phyloP scores from a whole-genome alignment of 2,113 vertebrate species.

The Miniopterus natalensis region DNA sequence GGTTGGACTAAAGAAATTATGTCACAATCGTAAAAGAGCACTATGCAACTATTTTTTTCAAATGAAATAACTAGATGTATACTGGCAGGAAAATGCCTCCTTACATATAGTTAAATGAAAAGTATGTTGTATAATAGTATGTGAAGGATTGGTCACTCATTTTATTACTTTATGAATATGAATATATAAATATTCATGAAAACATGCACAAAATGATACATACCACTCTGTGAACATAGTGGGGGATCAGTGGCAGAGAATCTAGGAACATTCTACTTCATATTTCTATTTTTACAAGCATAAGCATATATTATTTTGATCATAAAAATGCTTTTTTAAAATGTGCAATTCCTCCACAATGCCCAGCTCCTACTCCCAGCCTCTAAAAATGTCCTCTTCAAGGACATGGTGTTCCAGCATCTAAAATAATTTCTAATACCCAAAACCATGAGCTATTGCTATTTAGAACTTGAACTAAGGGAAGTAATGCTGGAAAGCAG shows the following conservation, averaged over 20 bases:
- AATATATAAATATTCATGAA: conserved; percentile 42
- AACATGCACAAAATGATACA: conserved; percentile 14
- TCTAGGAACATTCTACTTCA: conserved; percentile 14
- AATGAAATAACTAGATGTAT: not conserved
- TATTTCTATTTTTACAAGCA: conserved; percentile 49
- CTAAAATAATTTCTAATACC: conserved; percentile 48
- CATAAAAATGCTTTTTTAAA: conserved; percentile 53
- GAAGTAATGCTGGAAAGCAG: not conserved
- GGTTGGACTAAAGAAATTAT: conserved; percentile 29
- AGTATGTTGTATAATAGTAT: not conserved
- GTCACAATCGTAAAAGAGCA: not conserved
- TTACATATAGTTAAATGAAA: conserved; percentile 9
- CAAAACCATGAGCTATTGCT: not conserved
- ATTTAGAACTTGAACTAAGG: not conserved
- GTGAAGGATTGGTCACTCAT: not conserved
- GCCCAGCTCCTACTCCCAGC: not conserved
- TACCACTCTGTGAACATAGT: not conserved
- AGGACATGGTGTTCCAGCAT: conserved; percentile 9
- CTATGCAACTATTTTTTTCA: not conserved
- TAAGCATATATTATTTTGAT: conserved; percentile 53
- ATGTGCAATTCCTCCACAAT: not conserved
- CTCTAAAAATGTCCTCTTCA: conserved; percentile 51
- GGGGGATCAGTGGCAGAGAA: not conserved
- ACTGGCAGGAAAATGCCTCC: not conserved
- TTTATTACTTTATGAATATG: conserved; percentile 28